Percentiles rank a stretch among this genome's conserved stretches.
Conservation (phyloP, 2,888 invertebrate species). For the Acanthacorydalis orientalis region DNA sequence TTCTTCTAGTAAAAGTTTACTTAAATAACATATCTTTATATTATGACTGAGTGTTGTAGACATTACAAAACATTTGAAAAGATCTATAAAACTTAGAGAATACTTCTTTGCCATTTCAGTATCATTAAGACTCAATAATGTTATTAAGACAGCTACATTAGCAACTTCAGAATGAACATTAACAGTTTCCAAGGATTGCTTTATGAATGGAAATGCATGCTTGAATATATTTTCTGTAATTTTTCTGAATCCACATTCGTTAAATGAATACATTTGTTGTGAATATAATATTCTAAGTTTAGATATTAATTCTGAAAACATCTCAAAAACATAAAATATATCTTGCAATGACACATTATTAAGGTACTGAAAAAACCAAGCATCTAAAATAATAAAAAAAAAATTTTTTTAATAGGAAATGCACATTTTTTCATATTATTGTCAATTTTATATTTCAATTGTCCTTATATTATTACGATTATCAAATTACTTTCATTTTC, state of each 20-base stretch:
- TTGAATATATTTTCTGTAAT: constrained; percentile 13
- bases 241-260: constrained; percentile 5
- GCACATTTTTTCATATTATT: too few species aligned
- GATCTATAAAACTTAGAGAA: not conserved
- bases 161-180: not conserved
- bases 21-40: not conserved
- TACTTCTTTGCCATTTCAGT: not conserved
- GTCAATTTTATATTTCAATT: too few species aligned
- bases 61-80: not conserved
- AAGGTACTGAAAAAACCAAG: constrained; percentile 16
- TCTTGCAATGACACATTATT: constrained; percentile 13
- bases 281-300: constrained; percentile 11
- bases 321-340: constrained; percentile 13
- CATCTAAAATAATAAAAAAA: constrained; percentile 10
- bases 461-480: too few species aligned
- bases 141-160: not conserved
- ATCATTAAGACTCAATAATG: not conserved
- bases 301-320: constrained; percentile 10
- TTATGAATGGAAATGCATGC: constrained; percentile 14
- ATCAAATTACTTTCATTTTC: too few species aligned
- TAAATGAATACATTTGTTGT: constrained; percentile 1
- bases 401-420: too few species aligned
- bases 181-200: constrained; percentile 2
- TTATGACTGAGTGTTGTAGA: not conserved
- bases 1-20: not conserved